A percentile compares a stretch with the other conserved stretches of the same genome.
phyloP scores from a whole-genome alignment of 2,797 vertebrate genomes.

The Hypotaenidia philippensis region DNA sequence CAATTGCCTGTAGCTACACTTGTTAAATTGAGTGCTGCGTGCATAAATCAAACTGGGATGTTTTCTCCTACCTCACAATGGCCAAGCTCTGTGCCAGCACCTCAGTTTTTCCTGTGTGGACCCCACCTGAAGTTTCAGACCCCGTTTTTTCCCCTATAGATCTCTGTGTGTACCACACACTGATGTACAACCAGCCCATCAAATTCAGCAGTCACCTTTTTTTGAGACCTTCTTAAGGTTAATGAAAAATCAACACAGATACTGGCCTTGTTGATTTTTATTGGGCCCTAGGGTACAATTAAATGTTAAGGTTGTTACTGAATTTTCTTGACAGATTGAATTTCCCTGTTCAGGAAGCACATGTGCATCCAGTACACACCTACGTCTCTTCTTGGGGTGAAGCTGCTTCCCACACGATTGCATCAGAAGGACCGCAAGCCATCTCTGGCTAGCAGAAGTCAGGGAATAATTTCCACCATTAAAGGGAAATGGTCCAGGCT shows the following conservation, averaged over 20 bases:
- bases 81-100: neutral
- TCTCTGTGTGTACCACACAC: accelerated
- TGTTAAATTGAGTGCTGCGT: slow-evolving; percentile 57
- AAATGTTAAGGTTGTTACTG: slow-evolving; percentile 37
- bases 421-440: neutral
- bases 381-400: neutral
- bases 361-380: neutral
- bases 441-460: neutral
- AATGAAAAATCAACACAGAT: neutral
- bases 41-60: slow-evolving; percentile 68
- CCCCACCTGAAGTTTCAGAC: neutral
- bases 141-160: neutral
- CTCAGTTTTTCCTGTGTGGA: neutral
- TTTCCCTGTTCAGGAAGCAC: slow-evolving; percentile 14
- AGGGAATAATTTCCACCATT: neutral
- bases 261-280: slow-evolving; percentile 14
- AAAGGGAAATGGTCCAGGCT: neutral
- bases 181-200: neutral
- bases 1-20: slow-evolving; percentile 67
- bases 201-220: neutral
- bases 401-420: neutral
- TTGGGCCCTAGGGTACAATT: slow-evolving; percentile 38
- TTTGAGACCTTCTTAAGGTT: slow-evolving; percentile 25
- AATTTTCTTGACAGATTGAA: slow-evolving; percentile 55
- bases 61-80: slow-evolving; percentile 21